phyloP scores from a whole-genome alignment of 2,113 vertebrate genomes.

The Pardalotus punctatus region DNA sequence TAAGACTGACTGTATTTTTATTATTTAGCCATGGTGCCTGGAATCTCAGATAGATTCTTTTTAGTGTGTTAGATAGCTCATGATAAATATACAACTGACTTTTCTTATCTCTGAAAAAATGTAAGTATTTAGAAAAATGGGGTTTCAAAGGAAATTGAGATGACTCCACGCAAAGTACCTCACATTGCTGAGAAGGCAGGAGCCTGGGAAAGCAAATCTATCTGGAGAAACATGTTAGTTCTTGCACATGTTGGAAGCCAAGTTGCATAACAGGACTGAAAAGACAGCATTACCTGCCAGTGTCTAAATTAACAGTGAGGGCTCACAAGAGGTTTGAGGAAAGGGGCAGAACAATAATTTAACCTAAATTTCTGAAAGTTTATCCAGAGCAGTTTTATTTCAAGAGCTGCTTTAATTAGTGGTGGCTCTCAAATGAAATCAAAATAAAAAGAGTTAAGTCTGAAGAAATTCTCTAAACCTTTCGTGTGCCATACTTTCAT shows the following conservation, averaged over 20 bases:
- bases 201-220: slow-evolving; percentile 23
- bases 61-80: background rate
- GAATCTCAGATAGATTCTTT: slow-evolving; percentile 1
- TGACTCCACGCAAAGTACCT: background rate
- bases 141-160: slow-evolving; percentile 21
- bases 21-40: slow-evolving; percentile 11
- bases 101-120: slow-evolving; percentile 10
- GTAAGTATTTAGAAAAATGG: background rate
- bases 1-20: slow-evolving; percentile 30
- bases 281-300: background rate
- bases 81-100: slow-evolving; percentile 35
- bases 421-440: background rate
- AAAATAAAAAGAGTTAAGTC: background rate
- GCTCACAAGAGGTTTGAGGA: background rate
- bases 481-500: background rate
- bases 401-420: background rate
- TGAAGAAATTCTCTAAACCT: background rate
- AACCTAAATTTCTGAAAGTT: background rate
- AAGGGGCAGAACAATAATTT: background rate
- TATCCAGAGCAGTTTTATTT: background rate
- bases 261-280: slow-evolving; percentile 8
- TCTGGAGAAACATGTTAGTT: background rate
- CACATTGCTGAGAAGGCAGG: background rate
- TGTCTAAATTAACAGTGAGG: background rate
- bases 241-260: slow-evolving; percentile 20